Percentiles rank a stretch among this genome's conserved stretches.
phyloP scores from a whole-genome alignment of 2,113 vertebrate species.

The Poicephalus meyeri region DNA sequence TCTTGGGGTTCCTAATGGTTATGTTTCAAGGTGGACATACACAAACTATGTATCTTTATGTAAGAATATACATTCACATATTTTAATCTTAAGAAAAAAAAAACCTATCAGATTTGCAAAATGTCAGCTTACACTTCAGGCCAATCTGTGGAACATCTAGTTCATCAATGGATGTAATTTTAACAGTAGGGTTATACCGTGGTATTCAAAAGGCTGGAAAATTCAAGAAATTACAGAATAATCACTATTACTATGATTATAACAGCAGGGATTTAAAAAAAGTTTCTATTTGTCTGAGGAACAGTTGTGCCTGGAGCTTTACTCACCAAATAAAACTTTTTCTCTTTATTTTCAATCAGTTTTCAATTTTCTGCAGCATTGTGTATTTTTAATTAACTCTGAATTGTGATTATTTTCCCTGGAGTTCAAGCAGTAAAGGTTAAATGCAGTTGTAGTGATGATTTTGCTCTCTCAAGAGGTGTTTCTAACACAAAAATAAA shows the following conservation, averaged over 20 bases:
- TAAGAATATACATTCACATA: background rate
- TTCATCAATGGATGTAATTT: constrained; percentile 36
- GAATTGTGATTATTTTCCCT: constrained; percentile 9
- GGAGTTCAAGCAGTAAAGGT: background rate
- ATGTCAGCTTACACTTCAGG: background rate
- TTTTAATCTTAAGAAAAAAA: background rate
- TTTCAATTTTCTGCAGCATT: constrained; percentile 3
- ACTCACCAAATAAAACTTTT: background rate
- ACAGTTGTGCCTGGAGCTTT: constrained; percentile 4
- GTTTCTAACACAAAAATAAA: background rate
- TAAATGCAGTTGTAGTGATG: background rate
- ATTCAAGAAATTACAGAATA: background rate
- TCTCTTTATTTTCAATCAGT: background rate
- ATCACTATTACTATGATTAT: background rate
- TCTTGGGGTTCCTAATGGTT: background rate
- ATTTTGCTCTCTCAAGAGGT: background rate
- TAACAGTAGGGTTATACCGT: background rate
- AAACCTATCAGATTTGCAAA: background rate
- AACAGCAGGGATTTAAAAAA: background rate
- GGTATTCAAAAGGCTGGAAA: background rate
- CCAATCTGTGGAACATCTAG: background rate
- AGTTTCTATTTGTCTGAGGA: background rate
- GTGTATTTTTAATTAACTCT: constrained; percentile 36
- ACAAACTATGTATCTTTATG: background rate
- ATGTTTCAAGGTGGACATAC: accelerated